Base-by-base conservation (phyloP, 2,888 invertebrate genomes). In the Lasius fuliginosus region DNA sequence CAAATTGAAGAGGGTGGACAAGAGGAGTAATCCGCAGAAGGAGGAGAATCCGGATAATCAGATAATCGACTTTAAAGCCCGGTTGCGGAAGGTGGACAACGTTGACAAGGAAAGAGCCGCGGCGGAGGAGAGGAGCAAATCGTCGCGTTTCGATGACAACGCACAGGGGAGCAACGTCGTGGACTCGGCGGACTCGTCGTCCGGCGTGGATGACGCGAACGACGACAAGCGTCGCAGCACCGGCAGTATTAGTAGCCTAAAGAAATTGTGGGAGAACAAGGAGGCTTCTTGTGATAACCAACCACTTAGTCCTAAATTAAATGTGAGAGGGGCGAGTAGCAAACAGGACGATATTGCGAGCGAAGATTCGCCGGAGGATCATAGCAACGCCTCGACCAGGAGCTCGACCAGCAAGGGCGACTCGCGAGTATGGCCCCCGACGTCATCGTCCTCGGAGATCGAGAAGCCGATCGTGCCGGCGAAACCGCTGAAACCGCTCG, bases 261-360 rank as follows among this genome's bases (percentile, higher is more conserved):
- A 98, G 95, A 98, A 98, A 95, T 95, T 99, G 87, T 99, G 99
- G 99, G 99, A 99, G 95, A 97, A 97, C 89, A 98, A 97, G 93
- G 97, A 97, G 94, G 95, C 95, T 4, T 92, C 94, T 9, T 90
- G 90, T 53, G 95, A 95, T 42, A 96, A 96, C 87, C 95, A 96
- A 69, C 96, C 97, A 84, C 94, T 97, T 64, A 97, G 97, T 92
- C 97, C 97, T 0, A 97, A 97, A 93, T 95, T 97, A 90, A 91
- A 94, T 27, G 88, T 89, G 4, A 86, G 90, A 33, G 89, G 92
- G 62, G 84, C 86, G 40, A 87, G 87, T 84, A 71, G 86, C 49
- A 92, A 93, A 76, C 91, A 91, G 23, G 92, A 92, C 15, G 94
- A 94, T 74, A 86, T 92, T 0, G 92, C 92, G 6, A 81, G 60